Base-by-base conservation (phyloP, 92 coral and sea anemone species). In the Epizoanthus stellaris region DNA sequence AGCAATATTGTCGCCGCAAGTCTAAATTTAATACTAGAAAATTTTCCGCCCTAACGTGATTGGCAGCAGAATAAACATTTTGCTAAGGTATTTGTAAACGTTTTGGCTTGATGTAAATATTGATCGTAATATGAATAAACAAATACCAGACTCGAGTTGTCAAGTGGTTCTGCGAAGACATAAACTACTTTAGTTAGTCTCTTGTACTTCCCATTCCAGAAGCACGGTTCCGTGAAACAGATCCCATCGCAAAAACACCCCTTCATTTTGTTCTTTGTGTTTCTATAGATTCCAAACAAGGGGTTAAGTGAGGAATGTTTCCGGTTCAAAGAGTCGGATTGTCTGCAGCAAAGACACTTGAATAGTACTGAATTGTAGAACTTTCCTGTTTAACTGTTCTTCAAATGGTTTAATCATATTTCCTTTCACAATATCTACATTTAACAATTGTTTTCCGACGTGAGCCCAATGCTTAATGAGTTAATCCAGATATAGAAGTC, bases 91-190 rank as follows among this genome's bases (percentile, higher is more conserved):
- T 90, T 90, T 90, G 85, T 82, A 86, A 82, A 70, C 85, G 47
- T 86, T 90, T 82, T 86, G 72, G 52, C 84, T 86, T 82, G 93
- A 82, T 82, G 88, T 87, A 90, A 90, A 90, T 87, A 90, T 90
- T 90, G 90, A 90, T 87, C 36, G 54, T 66, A 72, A 60, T 57
- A 54, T 70, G 88, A 39, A 90, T 82, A 90, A 90, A 90, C 87
- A 90, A 75, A 90, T 82, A 81, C 76, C 36, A 63, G 83, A 77
- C 83, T 63, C 14, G n/a, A 79, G 17, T 47, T 49, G 73, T 63
- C 83, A 72, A 42, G 20, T 72, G 77, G 5, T 73, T 20, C 25
- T 73, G 11, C 21, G 5, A 59, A 7, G 58, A 64, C 62, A 5
- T 34, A 77, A 79, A 63, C 59, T 63, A 68, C 13, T 14, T 20